phyloP scores from a whole-genome alignment of 2,113 vertebrate genomes.

The Galeopterus variegatus region DNA sequence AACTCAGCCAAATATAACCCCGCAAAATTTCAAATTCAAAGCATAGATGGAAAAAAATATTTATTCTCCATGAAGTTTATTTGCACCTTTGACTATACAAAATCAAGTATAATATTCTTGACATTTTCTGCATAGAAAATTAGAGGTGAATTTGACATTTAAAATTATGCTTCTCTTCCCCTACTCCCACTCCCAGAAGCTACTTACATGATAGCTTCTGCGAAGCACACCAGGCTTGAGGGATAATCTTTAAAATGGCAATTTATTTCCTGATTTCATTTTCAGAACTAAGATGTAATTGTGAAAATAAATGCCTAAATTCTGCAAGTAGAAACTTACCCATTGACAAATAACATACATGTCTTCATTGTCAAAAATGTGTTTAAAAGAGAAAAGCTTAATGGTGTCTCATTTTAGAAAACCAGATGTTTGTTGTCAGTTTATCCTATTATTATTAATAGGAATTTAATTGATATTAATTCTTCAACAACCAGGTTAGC shows the following conservation, averaged over 20 bases:
- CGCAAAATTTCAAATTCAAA: conserved; percentile 46
- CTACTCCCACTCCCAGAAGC: neutral
- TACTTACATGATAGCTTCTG: conserved; percentile 29
- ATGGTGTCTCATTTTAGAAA: conserved; percentile 47
- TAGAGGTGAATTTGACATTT: conserved; percentile 75
- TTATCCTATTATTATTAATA: conserved; percentile 78
- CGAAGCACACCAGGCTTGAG: neutral
- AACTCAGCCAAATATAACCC: conserved; percentile 46
- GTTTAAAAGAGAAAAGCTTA: conserved; percentile 77
- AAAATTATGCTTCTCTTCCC: conserved; percentile 51
- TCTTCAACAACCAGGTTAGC: conserved; percentile 71
- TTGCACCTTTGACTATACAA: conserved; percentile 55
- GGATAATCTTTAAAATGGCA: conserved; percentile 28
- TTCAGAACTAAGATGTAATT: conserved; percentile 56
- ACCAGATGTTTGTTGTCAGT: conserved; percentile 76
- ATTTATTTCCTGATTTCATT: conserved; percentile 45
- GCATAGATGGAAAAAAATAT: conserved; percentile 25
- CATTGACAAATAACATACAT: conserved; percentile 35
- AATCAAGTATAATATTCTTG: conserved; percentile 64
- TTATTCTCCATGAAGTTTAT: conserved; percentile 59
- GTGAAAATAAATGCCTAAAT: conserved; percentile 6
- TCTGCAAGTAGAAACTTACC: conserved; percentile 64
- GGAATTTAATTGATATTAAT: conserved; percentile 78
- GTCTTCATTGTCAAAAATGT: conserved; percentile 62
- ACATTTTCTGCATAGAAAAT: conserved; percentile 63